Base-by-base conservation (phyloP, 2,888 invertebrate species). In the Ethmia dodecea region DNA sequence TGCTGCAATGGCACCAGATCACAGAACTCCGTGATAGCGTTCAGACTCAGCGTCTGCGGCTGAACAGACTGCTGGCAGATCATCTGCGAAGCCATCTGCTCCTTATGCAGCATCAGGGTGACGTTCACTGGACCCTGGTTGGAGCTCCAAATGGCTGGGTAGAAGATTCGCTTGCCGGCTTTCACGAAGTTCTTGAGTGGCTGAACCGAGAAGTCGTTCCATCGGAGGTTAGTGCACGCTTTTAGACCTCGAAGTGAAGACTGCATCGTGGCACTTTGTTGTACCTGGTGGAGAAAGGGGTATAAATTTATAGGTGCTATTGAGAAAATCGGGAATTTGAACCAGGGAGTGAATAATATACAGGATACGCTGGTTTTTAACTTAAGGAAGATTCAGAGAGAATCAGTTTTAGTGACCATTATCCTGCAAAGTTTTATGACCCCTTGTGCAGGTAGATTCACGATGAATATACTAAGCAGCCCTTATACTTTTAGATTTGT, bases 21-120 rank as follows among this genome's bases (percentile, higher is more conserved):
- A 59, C 92, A 92, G 72, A 94, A 94, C 80, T 94, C 94, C 5
- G 93, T 93, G 18, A 94, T 89, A 5, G 94, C 92, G 49, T 89
- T 89, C 42, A 94, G 75, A 52, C 90, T 91, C 59, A 91, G 86
- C 24, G 90, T 89, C 43, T 89, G 89, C 16, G 90, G 81, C 24
- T 89, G 89, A 4, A 89, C 87, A 5, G 88, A 87, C 39, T 88
- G 81, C 55, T 91, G 93, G 62, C 89, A 89, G 5, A 90, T 87
- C 45, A 90, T 67, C 44, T 90, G 90, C 10, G 88, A 89, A 0
- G 88, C 88, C 72, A 89, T 83, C 47, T 91, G 89, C 49, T 90
- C 90, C 38, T 89, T 88, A 32, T 89, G 88, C 30, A 92, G 77
- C 62, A 91, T 91, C 50, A 92, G 60, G 0, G 92, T 92, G 0